Conservation (phyloP, 2,888 invertebrate genomes). For the Brassicogethes aeneus region DNA sequence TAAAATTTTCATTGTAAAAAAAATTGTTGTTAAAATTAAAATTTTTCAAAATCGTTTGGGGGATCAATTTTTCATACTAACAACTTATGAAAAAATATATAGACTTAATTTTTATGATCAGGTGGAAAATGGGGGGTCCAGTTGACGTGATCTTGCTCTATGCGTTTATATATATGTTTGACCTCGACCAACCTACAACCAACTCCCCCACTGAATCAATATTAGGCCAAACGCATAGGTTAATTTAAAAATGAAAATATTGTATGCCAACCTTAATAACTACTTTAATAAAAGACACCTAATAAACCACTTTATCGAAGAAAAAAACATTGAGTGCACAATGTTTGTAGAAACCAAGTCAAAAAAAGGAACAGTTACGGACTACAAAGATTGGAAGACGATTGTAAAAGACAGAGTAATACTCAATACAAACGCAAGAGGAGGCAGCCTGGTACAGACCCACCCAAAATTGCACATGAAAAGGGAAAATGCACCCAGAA, state of each 20-base stretch:
- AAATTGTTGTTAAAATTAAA: too few relatives aligned
- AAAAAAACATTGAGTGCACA: slow-evolving; percentile 1
- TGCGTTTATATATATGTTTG: background rate
- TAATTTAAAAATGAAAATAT: background rate
- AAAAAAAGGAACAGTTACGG: background rate
- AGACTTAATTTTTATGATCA: too few relatives aligned
- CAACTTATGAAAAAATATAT: too few relatives aligned
- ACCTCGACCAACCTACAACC: too few relatives aligned
- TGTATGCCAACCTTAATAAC: background rate
- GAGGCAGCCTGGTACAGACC: background rate
- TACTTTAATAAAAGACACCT: background rate
- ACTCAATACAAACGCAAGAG: too few relatives aligned
- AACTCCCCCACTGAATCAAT: background rate
- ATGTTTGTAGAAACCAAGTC: background rate
- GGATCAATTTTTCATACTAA: too few relatives aligned
- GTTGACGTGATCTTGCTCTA: too few relatives aligned
- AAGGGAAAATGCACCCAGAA: background rate
- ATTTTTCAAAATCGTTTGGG: too few relatives aligned
- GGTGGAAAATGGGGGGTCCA: too few relatives aligned
- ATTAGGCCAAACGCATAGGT: background rate
- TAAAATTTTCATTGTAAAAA: too few relatives aligned
- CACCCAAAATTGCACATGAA: slow-evolving; percentile 1
- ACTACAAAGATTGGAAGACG: background rate
- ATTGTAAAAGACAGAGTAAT: background rate
- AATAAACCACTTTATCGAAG: background rate